phyloP scores from a whole-genome alignment of 2,888 invertebrate genomes.

The Chorisops tibialis region DNA sequence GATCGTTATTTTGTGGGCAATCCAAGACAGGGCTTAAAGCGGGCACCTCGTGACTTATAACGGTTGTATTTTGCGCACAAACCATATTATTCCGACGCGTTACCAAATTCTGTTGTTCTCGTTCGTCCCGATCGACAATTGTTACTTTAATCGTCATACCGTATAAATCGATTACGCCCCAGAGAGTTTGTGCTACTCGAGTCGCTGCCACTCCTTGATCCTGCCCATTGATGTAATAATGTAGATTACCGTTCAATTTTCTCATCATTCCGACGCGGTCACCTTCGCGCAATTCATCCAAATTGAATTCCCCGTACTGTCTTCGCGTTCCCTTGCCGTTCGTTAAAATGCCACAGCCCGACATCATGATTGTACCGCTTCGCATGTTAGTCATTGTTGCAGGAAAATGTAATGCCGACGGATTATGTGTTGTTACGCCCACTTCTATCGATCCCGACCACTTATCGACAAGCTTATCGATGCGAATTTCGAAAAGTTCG shows the following conservation, averaged over 20 bases:
- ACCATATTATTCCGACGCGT: slow-evolving; percentile 63
- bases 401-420: slow-evolving; percentile 83
- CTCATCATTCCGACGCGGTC: slow-evolving; percentile 91
- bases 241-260: slow-evolving; percentile 77
- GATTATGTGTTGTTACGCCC: slow-evolving; percentile 91
- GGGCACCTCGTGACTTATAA: slow-evolving; percentile 45
- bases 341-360: slow-evolving; percentile 92
- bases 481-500: slow-evolving; percentile 91
- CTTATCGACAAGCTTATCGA: slow-evolving; percentile 88
- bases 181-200: slow-evolving; percentile 74
- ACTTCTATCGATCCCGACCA: slow-evolving; percentile 77
- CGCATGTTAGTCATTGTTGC: slow-evolving; percentile 98
- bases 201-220: slow-evolving; percentile 90
- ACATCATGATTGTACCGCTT: slow-evolving; percentile 91
- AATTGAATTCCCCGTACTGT: slow-evolving; percentile 89
- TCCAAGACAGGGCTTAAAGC: slow-evolving; percentile 52
- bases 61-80: slow-evolving; percentile 34
- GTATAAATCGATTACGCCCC: slow-evolving; percentile 94
- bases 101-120: slow-evolving; percentile 72
- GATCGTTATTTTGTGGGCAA: slow-evolving; percentile 57
- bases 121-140: slow-evolving; percentile 78
- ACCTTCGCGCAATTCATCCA: slow-evolving; percentile 89
- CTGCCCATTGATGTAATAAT: slow-evolving; percentile 89
- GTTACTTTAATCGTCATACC: slow-evolving; percentile 91
- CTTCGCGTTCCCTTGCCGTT: slow-evolving; percentile 92